Conservation (phyloP, 2,797 vertebrate genomes). For the Austrolebias charrua region DNA sequence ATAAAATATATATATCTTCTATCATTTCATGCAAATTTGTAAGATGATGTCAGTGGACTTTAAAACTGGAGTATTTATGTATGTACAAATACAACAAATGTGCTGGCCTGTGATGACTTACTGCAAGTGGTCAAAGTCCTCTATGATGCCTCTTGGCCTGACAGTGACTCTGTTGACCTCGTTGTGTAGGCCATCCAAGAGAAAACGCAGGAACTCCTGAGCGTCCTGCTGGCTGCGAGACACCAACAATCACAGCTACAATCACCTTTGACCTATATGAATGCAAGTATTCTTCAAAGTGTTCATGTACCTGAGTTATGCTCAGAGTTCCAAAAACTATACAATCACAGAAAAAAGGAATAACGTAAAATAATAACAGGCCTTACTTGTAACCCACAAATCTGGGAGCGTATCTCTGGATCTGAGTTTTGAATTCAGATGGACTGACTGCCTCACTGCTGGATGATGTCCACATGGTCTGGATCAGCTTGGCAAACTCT, state of each 20-base stretch:
- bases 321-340: too few relatives aligned
- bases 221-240: constrained; percentile 91
- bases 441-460: constrained; percentile 93
- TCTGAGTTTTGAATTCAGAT: constrained; percentile 97
- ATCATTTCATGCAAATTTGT: too few relatives aligned
- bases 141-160: constrained; percentile 80
- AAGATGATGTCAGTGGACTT: too few relatives aligned
- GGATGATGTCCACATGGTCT: constrained; percentile 92
- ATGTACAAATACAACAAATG: too few relatives aligned
- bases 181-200: constrained; percentile 94
- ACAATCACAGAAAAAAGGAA: too few relatives aligned
- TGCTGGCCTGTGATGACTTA: constrained; percentile 71
- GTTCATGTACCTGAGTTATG: not conserved
- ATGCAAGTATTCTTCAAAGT: not conserved
- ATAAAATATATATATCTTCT: too few relatives aligned
- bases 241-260: constrained; percentile 5
- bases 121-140: constrained; percentile 92
- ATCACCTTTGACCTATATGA: not conserved
- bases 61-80: not conserved
- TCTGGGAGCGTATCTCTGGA: constrained; percentile 96
- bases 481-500: constrained; percentile 98
- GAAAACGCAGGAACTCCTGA: constrained; percentile 96
- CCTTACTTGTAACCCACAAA: constrained; percentile 98
- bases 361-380: not conserved
- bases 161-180: constrained; percentile 93